Percentiles rank a stretch among this genome's conserved stretches.
Evolutionary conservation across 2,113 vertebrate species (phyloP).

Genomic region (Ceratotherium simum): DNA sequence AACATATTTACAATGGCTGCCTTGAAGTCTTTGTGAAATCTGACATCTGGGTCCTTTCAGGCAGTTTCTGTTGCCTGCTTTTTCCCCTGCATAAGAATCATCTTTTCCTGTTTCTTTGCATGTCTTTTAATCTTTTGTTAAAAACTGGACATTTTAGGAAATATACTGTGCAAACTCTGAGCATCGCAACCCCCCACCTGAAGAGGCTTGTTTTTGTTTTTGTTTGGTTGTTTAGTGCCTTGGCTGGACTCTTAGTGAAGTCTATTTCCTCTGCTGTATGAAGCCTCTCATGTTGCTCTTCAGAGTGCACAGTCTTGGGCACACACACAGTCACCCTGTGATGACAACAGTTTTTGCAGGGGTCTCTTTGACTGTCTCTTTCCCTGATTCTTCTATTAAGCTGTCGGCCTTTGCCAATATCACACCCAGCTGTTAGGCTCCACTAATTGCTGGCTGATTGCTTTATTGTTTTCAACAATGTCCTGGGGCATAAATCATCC

Average conservation of each 20-base stretch:
- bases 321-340: not conserved
- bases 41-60: not conserved
- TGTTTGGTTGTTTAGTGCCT: not conserved
- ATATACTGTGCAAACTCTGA: not conserved
- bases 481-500: not conserved
- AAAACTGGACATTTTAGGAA: slow-evolving; percentile 17
- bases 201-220: not conserved
- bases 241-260: not conserved
- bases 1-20: not conserved
- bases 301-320: not conserved
- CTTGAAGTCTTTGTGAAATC: not conserved
- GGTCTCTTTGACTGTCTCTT: not conserved
- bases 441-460: not conserved
- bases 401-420: not conserved
- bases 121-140: not conserved
- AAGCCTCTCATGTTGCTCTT: not conserved
- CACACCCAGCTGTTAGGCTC: not conserved
- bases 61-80: not conserved
- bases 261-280: not conserved
- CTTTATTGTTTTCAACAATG: not conserved
- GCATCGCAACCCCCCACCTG: not conserved
- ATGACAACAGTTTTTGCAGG: not conserved
- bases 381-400: not conserved
- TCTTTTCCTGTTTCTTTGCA: not conserved
- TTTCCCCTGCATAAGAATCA: not conserved